Percentiles rank a stretch among this genome's conserved stretches.
Conservation (phyloP, 92 coral and sea anemone genomes). For the Epizoanthus ramosus region DNA sequence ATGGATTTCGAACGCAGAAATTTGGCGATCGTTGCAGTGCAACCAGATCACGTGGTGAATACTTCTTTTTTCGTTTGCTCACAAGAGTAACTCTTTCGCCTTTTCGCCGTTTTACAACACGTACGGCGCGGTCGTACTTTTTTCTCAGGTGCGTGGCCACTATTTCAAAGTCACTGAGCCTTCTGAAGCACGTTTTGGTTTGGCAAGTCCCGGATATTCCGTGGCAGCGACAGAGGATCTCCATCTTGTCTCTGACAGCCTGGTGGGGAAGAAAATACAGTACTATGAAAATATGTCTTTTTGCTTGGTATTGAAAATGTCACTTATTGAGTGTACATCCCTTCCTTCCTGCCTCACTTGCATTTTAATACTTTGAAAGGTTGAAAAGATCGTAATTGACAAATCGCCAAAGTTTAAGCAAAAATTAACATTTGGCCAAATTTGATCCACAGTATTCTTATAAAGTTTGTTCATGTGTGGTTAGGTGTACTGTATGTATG, state of each 20-base stretch:
- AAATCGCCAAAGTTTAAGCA: no score
- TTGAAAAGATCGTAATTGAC: no score
- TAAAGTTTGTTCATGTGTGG: no score
- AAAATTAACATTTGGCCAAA: no score
- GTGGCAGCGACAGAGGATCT: constrained; percentile 78
- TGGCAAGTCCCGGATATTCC: constrained; percentile 82
- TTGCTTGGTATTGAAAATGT: neutral
- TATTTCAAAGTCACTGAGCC: constrained; percentile 66
- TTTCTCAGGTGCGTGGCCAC: constrained; percentile 61
- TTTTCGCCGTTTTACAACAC: constrained; percentile 24
- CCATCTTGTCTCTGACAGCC: constrained; percentile 89
- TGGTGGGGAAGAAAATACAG: constrained; percentile 29
- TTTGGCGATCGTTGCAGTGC: constrained; percentile 67
- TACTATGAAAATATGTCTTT: neutral
- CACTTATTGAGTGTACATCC: no score
- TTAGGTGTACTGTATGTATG: no score
- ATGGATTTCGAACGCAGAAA: constrained; percentile 53
- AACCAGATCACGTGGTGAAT: constrained; percentile 54
- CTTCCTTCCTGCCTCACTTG: no score
- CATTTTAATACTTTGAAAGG: no score
- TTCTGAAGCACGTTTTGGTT: constrained; percentile 78
- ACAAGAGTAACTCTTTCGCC: constrained; percentile 24
- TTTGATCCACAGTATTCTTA: no score
- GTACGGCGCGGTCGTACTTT: constrained; percentile 56
- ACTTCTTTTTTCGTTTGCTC: constrained; percentile 7